These are phyloP conservation scores for Danio tinwini DNA, from an alignment of 2,797 vertebrate species.

Conservation along the genomic window DNA sequence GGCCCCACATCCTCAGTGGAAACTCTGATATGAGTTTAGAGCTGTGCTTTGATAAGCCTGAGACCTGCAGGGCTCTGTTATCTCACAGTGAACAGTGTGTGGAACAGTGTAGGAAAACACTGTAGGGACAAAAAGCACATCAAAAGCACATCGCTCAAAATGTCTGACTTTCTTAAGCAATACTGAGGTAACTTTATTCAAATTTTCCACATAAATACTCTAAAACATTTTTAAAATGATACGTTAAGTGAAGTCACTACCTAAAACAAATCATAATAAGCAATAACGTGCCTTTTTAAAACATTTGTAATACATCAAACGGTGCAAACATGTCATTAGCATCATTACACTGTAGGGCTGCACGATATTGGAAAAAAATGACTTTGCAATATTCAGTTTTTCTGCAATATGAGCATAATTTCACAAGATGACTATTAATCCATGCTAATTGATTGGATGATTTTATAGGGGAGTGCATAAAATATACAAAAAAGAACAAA, in stretches of 20 bases:
- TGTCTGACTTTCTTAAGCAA: neutral
- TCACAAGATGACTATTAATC: too few species aligned
- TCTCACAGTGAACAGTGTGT: constrained; percentile 8
- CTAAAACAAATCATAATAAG: neutral
- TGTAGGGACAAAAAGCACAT: neutral
- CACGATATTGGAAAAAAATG: too few species aligned
- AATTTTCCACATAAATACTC: neutral
- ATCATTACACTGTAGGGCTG: too few species aligned
- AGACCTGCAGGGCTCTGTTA: neutral
- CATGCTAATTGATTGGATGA: too few species aligned
- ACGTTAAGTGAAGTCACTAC: neutral
- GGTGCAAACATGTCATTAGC: neutral
- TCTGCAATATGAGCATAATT: too few species aligned
- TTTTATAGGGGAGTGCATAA: too few species aligned
- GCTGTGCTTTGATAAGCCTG: constrained; percentile 39
- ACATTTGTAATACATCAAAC: neutral
- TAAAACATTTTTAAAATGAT: neutral
- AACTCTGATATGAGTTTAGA: constrained; percentile 57
- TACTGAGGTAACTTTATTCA: neutral
- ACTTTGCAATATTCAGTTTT: too few species aligned
- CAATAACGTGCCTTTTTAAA: neutral
- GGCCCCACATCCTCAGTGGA: constrained; percentile 73
- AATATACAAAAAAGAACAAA: too few species aligned
- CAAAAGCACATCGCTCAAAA: neutral
- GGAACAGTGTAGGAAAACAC: constrained; percentile 3